These are phyloP conservation scores for Cremastobaeus sp. DNA, from an alignment of 2,888 invertebrate genomes.

Conservation along the genomic window DNA sequence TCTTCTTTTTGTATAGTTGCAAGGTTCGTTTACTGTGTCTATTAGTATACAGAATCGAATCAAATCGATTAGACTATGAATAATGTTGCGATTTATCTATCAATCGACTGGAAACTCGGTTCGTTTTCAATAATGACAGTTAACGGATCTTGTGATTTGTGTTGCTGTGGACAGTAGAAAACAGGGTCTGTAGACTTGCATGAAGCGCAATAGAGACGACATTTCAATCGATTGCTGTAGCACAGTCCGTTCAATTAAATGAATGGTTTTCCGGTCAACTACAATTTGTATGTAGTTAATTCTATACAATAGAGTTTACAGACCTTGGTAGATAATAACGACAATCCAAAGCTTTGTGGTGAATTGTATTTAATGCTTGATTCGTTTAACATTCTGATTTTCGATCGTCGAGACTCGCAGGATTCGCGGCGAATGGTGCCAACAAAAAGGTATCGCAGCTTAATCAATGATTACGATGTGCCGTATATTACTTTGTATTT, in stretches of 20 bases:
- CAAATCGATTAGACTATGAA: conserved; percentile 3
- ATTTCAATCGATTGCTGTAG: too few relatives aligned
- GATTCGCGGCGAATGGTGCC: neutral
- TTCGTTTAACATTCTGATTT: conserved; percentile 72
- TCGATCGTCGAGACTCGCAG: conserved; percentile 45
- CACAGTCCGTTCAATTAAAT: too few relatives aligned
- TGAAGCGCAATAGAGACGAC: too few relatives aligned
- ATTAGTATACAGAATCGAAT: conserved; percentile 18
- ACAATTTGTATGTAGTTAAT: too few relatives aligned
- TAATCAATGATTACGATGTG: too few relatives aligned
- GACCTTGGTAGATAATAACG: conserved; percentile 72
- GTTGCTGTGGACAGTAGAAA: conserved; percentile 62
- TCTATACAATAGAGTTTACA: too few relatives aligned
- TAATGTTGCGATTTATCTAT: conserved; percentile 3
- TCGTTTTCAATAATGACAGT: conserved; percentile 30
- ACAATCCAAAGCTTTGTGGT: conserved; percentile 78
- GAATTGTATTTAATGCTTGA: conserved; percentile 71
- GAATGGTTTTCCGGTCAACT: too few relatives aligned
- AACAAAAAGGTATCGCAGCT: neutral
- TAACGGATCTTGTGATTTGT: conserved; percentile 53
- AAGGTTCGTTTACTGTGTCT: conserved; percentile 35
- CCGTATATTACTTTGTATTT: too few relatives aligned
- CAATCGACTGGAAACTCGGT: conserved; percentile 1
- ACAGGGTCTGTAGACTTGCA: too few relatives aligned
- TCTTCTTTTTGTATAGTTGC: conserved; percentile 21